A percentile compares a stretch with the other conserved stretches of the same genome.
These are phyloP conservation scores for Aurelia coerulea DNA, from an alignment of 30 jellyfish, hydroid and myxozoan species.

Conservation along the genomic window DNA sequence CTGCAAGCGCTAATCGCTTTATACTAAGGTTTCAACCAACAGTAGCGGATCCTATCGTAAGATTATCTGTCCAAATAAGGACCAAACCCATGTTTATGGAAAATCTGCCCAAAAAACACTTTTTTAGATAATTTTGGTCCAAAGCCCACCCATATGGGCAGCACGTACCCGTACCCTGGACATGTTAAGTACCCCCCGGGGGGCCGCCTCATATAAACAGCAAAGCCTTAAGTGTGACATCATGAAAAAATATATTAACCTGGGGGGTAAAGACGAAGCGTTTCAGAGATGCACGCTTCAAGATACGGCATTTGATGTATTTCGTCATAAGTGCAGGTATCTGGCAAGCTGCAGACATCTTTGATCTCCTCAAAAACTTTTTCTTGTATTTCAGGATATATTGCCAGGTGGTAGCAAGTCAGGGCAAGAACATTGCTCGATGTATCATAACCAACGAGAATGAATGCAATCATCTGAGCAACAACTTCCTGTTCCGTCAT, in stretches of 20 bases:
- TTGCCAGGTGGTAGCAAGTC: constrained; percentile 64
- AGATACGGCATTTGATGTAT: constrained; percentile 48
- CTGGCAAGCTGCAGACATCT: constrained; percentile 36
- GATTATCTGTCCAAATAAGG: no score
- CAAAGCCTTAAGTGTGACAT: no score
- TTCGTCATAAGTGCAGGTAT: constrained; percentile 51
- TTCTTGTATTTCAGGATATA: constrained; percentile 70
- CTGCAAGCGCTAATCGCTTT: no score
- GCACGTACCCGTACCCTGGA: no score
- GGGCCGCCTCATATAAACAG: no score
- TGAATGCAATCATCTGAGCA: constrained; percentile 56
- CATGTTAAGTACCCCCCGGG: no score
- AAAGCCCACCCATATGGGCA: no score
- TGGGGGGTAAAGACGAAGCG: constrained; percentile 68
- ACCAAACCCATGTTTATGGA: no score
- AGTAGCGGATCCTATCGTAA: no score
- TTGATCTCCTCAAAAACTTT: constrained; percentile 66
- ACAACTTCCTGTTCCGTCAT: constrained; percentile 63
- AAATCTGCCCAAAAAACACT: no score
- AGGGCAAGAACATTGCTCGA: constrained; percentile 56
- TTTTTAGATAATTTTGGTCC: no score
- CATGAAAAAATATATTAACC: background rate
- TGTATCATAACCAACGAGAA: constrained; percentile 82
- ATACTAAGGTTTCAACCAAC: no score
- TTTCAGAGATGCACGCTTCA: constrained; percentile 67